Base-by-base conservation (phyloP, 2,113 vertebrate genomes). In the Chloropsis hardwickii region DNA sequence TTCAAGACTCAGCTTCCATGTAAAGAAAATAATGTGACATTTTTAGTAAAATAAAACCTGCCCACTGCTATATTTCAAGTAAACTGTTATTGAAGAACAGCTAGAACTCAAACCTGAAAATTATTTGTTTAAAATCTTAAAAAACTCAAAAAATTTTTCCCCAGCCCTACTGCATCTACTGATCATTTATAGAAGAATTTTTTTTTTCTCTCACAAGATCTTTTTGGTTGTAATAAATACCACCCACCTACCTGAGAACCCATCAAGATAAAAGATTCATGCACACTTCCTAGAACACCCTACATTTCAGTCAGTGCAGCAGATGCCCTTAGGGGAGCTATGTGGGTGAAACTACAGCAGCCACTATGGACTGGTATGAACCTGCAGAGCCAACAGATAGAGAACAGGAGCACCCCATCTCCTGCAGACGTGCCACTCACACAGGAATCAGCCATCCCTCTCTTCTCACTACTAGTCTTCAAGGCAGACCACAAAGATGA, bases 311-410 rank as follows among this genome's bases (percentile, higher is more conserved):
- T 54, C 62, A 33, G 37, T n/a, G 78, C 79, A 77, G 39, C 74
- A 57, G 10, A 73, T 47, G 48, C 91, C 95, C 88, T 37, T 9
- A 61, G 88, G 96, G 90, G 31, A 90, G 24, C 39, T 66, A 5
- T 2, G 86, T 92, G 96, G 95, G 76, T 93, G 94, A 95, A 96
- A 96, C 95, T 95, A 19, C 44, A 40, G 86, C 88, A 81, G 81
- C 76, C 64, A 24, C 88, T 22, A 1, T 11, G 67, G 65, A 28
- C 90, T 83, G 88, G 88, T 37, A 72, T 73, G 88, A 88, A 83
- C 91, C 88, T 45, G 56, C 62, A 70, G 74, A 83, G 80, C 56
- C 51, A 85, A 67, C 21, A 24, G 74, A 84, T 35, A 58, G 78
- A 62, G 48, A 90, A 12, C 67, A 78, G 86, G 27, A 86, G 56